Base-by-base conservation (phyloP, 2,113 vertebrate species). In the Rhinichthys klamathensis region DNA sequence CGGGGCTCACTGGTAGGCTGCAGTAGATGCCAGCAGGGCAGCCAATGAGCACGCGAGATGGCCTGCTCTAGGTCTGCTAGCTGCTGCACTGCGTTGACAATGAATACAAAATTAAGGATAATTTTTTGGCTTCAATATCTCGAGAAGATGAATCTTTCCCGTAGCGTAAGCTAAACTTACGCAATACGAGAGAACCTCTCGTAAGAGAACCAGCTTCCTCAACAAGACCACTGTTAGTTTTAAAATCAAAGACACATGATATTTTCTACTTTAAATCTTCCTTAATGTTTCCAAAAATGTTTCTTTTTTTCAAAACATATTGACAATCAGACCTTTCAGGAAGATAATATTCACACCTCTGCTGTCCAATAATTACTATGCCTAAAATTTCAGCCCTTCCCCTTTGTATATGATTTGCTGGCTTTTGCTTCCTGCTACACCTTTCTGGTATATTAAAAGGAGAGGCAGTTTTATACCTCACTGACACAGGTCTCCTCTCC, bases 331-430 rank as follows among this genome's bases (percentile, higher is more conserved):
- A n/a, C 67, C 15, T 5, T 72, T 9, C 67, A 41, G 9, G 4
- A 41, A 38, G 18, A 70, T 23, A 18, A 23, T 1, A 23, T 23
- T 56, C 87, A 85, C 83, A 44, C 83, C 83, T 60, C 21, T 46
- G 38, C 10, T 74, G 21, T 67, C 21, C 15, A 35, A 38, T 54
- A 60, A 41, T 58, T 25, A 32, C 30, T n/a, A 46, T 35, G 46
- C 1, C 23, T 25, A 3, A 46, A 8, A 8, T 3, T 13, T 3
- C 0, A 27, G 51, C 18, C 83, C 65, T 41, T 58, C 84, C 87
- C 21, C 54, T 13, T 7, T 63, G 63, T 54, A 12, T 23, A 35
- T 16, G 25, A 76, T 18, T 27, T 9, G 44, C 12, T 35, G 3
- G 2, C 58, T 21, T 7, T 58, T 1, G 3, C 12, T 49, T 77